phyloP scores from a whole-genome alignment of 2,113 vertebrate species.

The Plestiodon gilberti region DNA sequence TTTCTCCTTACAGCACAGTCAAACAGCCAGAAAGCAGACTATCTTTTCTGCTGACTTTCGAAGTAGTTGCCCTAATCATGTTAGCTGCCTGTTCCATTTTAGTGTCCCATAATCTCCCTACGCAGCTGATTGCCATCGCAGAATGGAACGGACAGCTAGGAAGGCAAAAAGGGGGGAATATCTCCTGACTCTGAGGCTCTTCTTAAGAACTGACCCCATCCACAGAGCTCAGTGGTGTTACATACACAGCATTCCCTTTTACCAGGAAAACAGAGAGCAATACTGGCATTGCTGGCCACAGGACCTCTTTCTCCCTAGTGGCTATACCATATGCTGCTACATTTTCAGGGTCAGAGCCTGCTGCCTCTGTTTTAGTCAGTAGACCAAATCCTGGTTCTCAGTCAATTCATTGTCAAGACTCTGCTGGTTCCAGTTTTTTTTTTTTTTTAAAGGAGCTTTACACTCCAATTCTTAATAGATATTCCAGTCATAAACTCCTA shows the following conservation, averaged over 20 bases:
- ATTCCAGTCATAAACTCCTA: not conserved
- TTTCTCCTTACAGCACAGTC: not conserved
- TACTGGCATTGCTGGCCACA: constrained; percentile 44
- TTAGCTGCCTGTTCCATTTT: constrained; percentile 55
- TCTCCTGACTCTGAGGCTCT: constrained; percentile 67
- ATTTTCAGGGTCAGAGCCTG: constrained; percentile 27
- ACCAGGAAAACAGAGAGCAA: constrained; percentile 43
- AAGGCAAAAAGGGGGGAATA: constrained; percentile 45
- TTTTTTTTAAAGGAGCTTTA: not conserved
- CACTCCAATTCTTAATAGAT: not conserved
- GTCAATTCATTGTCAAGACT: constrained; percentile 30
- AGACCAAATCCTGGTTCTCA: constrained; percentile 13
- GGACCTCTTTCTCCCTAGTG: constrained; percentile 48
- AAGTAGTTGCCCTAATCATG: not conserved
- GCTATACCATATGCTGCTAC: constrained; percentile 49
- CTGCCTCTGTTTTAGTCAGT: constrained; percentile 43
- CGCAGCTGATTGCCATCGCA: constrained; percentile 34
- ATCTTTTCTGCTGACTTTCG: constrained; percentile 34
- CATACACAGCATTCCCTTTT: constrained; percentile 52
- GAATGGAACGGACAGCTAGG: constrained; percentile 59
- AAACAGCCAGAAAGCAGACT: not conserved
- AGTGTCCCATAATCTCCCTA: constrained; percentile 52
- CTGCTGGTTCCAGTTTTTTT: not conserved
- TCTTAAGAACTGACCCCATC: constrained; percentile 74
- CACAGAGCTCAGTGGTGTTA: constrained; percentile 72